Base-by-base conservation (phyloP, 1,140 invertebrate genomes). In the Neodiprion lecontei region DNA sequence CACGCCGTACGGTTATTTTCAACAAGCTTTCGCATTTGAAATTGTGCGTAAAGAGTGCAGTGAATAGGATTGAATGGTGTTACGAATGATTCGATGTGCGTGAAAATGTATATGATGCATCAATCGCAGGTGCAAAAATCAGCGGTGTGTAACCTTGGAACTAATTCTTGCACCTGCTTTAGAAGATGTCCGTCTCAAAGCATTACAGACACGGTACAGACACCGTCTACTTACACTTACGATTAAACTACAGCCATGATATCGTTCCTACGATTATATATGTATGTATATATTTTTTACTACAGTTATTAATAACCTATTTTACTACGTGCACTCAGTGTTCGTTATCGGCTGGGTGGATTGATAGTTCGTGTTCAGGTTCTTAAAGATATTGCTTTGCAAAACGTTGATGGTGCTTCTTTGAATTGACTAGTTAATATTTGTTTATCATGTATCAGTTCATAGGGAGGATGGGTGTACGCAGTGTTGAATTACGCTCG, bases 341-440 rank as follows among this genome's bases (percentile, higher is more conserved):
- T 14, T 61, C 7, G 53, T 12, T 61, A 61, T 12, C n/a, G 11
- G n/a, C n/a, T 61, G 53, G 5, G 28, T 40, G 28, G 28, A 40
- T 75, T 75, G 70, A 72, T 78, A 65, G 69, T 28, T 72, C 76
- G 74, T 75, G 77, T 79, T 76, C 79, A 79, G 74, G 78, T 74
- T 79, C 48, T 72, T 78, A 77, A 74, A 79, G 80, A 78, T 84
- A 84, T 84, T 82, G 80, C 79, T 79, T 84, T 76, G 76, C 73
- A 75, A 82, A 84, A 79, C 82, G 81, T 82, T 75, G 79, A 75
- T 83, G 79, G 82, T 83, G 80, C 81, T 80, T 79, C 80, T 77
- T 81, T 83, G 78, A 84, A 85, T 85, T 85, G 83, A 85, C 84
- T 83, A 83, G 79, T 80, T 69, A 10, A 65, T 65, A 47, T 47